phyloP scores from a whole-genome alignment of 1,140 invertebrate species.

The Lanistes nyassanus region DNA sequence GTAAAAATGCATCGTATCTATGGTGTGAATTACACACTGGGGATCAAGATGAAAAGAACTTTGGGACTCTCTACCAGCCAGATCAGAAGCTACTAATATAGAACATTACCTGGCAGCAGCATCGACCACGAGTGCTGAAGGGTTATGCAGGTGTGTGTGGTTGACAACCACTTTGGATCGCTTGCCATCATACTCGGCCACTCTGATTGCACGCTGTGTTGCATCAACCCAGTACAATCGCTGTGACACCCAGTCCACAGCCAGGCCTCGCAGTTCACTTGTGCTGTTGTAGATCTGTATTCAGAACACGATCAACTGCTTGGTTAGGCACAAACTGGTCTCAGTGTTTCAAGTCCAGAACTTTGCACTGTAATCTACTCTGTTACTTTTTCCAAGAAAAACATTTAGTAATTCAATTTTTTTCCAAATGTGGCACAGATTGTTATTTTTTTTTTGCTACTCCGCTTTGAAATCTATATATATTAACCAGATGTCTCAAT shows the following conservation, averaged over 20 bases:
- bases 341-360: too few relatives aligned
- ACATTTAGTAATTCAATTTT: too few relatives aligned
- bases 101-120: constrained; percentile 74
- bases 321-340: too few relatives aligned
- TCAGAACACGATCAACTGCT: too few relatives aligned
- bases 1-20: background rate
- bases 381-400: too few relatives aligned
- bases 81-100: background rate
- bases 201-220: constrained; percentile 90
- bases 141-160: constrained; percentile 88
- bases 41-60: background rate
- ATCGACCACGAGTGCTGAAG: constrained; percentile 92
- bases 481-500: too few relatives aligned
- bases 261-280: constrained; percentile 82
- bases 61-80: background rate
- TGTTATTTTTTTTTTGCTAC: too few relatives aligned
- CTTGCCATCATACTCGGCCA: constrained; percentile 73
- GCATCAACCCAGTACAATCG: constrained; percentile 96
- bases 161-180: constrained; percentile 83
- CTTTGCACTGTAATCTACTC: too few relatives aligned
- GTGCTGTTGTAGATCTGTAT: background rate
- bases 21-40: background rate
- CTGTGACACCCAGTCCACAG: constrained; percentile 96
- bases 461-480: too few relatives aligned
- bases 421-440: too few relatives aligned